phyloP scores from a whole-genome alignment of 2,888 invertebrate genomes.

The Eristalis intricaria region DNA sequence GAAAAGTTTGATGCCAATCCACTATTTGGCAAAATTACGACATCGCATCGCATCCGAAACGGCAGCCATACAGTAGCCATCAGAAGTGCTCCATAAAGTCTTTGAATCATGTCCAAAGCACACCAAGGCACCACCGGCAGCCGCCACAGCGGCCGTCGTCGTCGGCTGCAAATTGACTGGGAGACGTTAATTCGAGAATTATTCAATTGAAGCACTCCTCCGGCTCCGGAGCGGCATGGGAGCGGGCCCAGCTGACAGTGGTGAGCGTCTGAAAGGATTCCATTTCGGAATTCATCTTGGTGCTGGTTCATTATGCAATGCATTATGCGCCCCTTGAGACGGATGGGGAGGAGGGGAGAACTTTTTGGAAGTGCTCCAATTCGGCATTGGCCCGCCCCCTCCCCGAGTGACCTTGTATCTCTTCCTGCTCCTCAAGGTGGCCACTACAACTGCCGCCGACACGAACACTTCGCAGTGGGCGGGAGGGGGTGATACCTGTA shows the following conservation, averaged over 20 bases:
- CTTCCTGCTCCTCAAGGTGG: constrained; percentile 61
- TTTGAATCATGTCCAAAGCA: constrained; percentile 12
- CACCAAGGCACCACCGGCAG: background rate
- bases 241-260: constrained; percentile 28
- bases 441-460: background rate
- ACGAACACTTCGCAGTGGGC: constrained; percentile 12
- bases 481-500: constrained; percentile 36
- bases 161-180: background rate
- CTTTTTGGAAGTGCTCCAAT: constrained; percentile 61
- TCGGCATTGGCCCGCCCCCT: background rate
- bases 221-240: background rate
- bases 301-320: constrained; percentile 58
- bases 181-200: constrained; percentile 16
- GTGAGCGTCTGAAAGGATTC: constrained; percentile 43
- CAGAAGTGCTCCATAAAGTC: constrained; percentile 21
- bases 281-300: constrained; percentile 27
- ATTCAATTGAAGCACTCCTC: constrained; percentile 54
- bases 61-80: constrained; percentile 9
- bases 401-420: constrained; percentile 59
- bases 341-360: background rate
- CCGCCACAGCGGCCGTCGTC: background rate
- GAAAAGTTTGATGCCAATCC: constrained; percentile 1
- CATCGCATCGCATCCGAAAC: background rate
- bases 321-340: background rate
- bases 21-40: constrained; percentile 6